These are phyloP conservation scores for Ochlodes sylvanus DNA, from an alignment of 2,888 invertebrate species.

Conservation along the genomic window DNA sequence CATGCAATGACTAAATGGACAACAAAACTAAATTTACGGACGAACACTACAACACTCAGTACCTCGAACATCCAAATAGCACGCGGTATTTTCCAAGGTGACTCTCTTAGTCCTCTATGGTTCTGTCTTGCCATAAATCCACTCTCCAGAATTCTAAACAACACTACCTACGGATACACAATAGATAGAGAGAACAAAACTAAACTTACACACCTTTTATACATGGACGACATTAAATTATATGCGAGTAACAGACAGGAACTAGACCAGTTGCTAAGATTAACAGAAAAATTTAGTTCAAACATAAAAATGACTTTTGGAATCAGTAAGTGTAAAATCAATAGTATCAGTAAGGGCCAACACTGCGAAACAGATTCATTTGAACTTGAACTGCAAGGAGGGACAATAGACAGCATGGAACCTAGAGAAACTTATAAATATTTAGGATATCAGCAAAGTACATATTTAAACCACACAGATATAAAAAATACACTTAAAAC, in stretches of 20 bases:
- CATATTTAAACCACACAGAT: slow-evolving; percentile 24
- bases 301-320: slow-evolving; percentile 26
- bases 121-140: slow-evolving; percentile 8
- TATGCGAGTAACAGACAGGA: slow-evolving; percentile 5
- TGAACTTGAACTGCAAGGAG: slow-evolving; percentile 6
- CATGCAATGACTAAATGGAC: slow-evolving; percentile 12
- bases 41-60: background rate
- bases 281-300: slow-evolving; percentile 26
- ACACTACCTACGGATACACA: background rate
- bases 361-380: slow-evolving; percentile 10
- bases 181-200: background rate
- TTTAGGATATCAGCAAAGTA: slow-evolving; percentile 28
- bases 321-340: slow-evolving; percentile 24
- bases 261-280: slow-evolving; percentile 14
- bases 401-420: slow-evolving; percentile 17
- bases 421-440: slow-evolving; percentile 32
- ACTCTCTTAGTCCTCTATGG: slow-evolving; percentile 22
- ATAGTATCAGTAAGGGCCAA: slow-evolving; percentile 20
- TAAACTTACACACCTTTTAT: slow-evolving; percentile 1
- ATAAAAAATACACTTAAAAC: slow-evolving; percentile 22
- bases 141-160: slow-evolving; percentile 23
- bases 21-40: slow-evolving; percentile 9
- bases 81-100: slow-evolving; percentile 33
- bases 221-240: slow-evolving; percentile 15
- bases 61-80: slow-evolving; percentile 15